These are phyloP conservation scores for Eulithis testata DNA, from an alignment of 2,888 invertebrate genomes.

Conservation along the genomic window DNA sequence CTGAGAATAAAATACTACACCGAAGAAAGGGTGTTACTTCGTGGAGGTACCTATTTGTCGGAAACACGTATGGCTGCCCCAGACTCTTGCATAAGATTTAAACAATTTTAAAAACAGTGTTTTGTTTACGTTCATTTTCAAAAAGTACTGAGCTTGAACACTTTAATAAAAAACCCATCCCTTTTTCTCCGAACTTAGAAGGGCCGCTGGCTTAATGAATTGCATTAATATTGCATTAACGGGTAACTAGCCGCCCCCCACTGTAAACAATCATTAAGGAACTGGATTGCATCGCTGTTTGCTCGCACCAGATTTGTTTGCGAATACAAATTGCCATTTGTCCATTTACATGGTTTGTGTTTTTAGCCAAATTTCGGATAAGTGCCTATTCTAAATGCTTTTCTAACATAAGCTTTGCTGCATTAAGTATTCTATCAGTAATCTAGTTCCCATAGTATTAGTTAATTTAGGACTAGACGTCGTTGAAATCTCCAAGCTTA, in stretches of 20 bases:
- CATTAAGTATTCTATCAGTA: background rate
- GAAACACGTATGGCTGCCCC: too few relatives aligned
- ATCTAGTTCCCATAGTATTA: too few relatives aligned
- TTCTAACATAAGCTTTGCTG: background rate
- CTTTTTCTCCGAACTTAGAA: conserved; percentile 31
- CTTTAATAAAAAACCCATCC: background rate
- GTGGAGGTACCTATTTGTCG: too few relatives aligned
- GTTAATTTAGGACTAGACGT: too few relatives aligned
- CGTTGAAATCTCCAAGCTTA: too few relatives aligned
- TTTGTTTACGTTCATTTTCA: background rate
- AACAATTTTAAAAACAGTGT: too few relatives aligned
- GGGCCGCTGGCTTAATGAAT: conserved; percentile 82
- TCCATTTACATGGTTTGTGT: conserved; percentile 48
- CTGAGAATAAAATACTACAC: too few relatives aligned
- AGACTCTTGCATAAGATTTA: too few relatives aligned
- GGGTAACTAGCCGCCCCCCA: conserved; percentile 74
- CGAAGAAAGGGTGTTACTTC: too few relatives aligned
- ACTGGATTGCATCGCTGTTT: conserved; percentile 65
- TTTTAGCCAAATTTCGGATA: conserved; percentile 32
- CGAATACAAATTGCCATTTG: conserved; percentile 77
- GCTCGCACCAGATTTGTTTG: conserved; percentile 74
- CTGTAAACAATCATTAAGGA: conserved; percentile 81
- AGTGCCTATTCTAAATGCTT: background rate
- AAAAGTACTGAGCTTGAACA: background rate
- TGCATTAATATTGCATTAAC: conserved; percentile 85